phyloP scores from a whole-genome alignment of 2,113 vertebrate species.

The Oreocharis arfaki region DNA sequence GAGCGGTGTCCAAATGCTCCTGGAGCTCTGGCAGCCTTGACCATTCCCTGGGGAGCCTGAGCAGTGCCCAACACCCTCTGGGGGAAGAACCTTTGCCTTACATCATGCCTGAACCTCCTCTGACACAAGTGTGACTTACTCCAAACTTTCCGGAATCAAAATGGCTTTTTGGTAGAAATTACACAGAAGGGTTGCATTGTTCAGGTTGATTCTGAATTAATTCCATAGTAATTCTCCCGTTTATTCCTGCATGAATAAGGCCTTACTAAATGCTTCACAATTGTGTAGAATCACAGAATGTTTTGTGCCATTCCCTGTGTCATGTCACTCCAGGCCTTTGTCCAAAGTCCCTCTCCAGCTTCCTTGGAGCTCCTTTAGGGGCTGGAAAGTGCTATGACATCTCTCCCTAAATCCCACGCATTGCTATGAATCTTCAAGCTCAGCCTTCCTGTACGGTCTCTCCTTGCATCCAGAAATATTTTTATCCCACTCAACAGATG shows the following conservation, averaged over 20 bases:
- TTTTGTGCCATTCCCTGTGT: background rate
- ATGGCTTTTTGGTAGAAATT: background rate
- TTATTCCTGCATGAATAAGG: background rate
- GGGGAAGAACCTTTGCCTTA: background rate
- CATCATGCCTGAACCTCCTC: accelerated
- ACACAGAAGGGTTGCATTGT: background rate
- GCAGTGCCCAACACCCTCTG: background rate
- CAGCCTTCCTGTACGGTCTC: background rate
- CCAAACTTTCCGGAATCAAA: background rate
- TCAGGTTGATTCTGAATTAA: background rate
- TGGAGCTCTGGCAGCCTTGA: background rate
- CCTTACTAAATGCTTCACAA: background rate
- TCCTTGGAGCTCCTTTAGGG: background rate
- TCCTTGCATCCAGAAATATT: background rate
- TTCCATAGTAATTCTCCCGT: background rate
- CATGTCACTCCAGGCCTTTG: background rate
- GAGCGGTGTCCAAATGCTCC: background rate
- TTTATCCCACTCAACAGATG: background rate
- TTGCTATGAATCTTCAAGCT: background rate
- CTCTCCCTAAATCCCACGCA: background rate
- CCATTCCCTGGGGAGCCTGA: background rate
- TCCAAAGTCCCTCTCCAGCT: background rate
- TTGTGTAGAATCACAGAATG: background rate
- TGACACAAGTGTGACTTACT: background rate
- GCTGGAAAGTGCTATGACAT: background rate